phyloP scores from a whole-genome alignment of 2,888 invertebrate genomes.

The Tuta absoluta region DNA sequence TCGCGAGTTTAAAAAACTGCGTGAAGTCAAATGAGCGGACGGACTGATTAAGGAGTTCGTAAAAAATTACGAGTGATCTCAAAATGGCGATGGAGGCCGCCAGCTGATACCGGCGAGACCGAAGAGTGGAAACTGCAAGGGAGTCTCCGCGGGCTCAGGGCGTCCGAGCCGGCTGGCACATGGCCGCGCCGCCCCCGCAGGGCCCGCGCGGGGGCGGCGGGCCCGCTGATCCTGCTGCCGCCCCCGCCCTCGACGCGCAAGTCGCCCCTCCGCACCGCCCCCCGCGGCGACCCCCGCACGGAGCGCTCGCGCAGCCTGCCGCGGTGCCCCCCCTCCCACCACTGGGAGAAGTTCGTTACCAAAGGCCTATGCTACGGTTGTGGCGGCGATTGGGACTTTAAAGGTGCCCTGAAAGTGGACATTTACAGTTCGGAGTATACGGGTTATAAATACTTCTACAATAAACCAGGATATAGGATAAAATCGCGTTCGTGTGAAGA shows the following conservation, averaged over 20 bases:
- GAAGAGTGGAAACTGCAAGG: conserved; percentile 78
- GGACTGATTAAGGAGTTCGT: conserved; percentile 50
- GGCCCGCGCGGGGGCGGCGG: conserved; percentile 45
- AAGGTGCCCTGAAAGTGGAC: conserved; percentile 70
- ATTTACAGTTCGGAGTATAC: conserved; percentile 74
- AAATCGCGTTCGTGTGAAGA: conserved; percentile 79
- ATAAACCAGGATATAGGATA: conserved; percentile 64
- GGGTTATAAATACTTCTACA: conserved; percentile 73
- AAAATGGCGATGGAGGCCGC: conserved; percentile 74
- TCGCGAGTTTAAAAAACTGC: conserved; percentile 24
- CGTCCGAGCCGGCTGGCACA: conserved; percentile 60
- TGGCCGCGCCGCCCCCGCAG: conserved; percentile 77
- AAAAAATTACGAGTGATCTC: conserved; percentile 76
- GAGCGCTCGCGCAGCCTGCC: conserved; percentile 9
- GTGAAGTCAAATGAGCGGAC: conserved; percentile 42
- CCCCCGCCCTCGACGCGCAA: conserved; percentile 26
- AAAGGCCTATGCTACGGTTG: conserved; percentile 72
- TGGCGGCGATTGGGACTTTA: conserved; percentile 72
- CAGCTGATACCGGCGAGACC: conserved; percentile 66
- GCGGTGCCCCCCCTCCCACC: conserved; percentile 32
- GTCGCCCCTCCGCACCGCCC: not conserved
- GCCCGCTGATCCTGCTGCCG: conserved; percentile 34
- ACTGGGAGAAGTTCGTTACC: conserved; percentile 66
- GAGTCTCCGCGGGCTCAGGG: conserved; percentile 54
- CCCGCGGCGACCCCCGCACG: conserved; percentile 36